Base-by-base conservation (phyloP, 1,140 invertebrate genomes). In the Ephestia elutella region DNA sequence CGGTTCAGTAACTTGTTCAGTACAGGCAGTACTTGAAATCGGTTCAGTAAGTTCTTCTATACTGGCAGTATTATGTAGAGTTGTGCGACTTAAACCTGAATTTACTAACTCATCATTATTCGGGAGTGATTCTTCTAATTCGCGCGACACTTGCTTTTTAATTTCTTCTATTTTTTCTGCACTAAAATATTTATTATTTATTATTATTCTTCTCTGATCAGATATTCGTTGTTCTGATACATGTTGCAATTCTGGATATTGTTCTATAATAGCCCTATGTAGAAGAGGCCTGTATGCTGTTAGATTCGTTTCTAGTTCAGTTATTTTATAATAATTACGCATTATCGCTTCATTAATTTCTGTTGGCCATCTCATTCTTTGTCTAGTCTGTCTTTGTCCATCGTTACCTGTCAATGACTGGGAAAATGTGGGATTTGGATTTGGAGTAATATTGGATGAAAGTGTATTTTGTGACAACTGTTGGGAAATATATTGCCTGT, bases 361-460 rank as follows among this genome's bases (percentile, higher is more conserved):
- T n/a, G n/a, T n/a, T n/a, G n/a, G n/a, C n/a, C n/a, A n/a, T n/a
- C n/a, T n/a, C n/a, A n/a, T n/a, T 59, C n/a, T n/a, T n/a, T n/a
- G n/a, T n/a, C n/a, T n/a, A n/a, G n/a, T n/a, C n/a, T n/a, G n/a
- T n/a, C n/a, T n/a, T n/a, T n/a, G n/a, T n/a, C n/a, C n/a, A n/a
- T n/a, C n/a, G n/a, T n/a, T n/a, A n/a, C n/a, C n/a, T n/a, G n/a
- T n/a, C n/a, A n/a, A n/a, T n/a, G n/a, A n/a, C n/a, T n/a, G n/a
- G n/a, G n/a, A n/a, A n/a, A n/a, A n/a, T n/a, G n/a, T n/a, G n/a
- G n/a, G n/a, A n/a, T n/a, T n/a, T n/a, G n/a, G n/a, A n/a, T n/a
- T n/a, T n/a, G n/a, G n/a, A 68, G 28, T 67, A 70, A 15, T 13
- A 9, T 25, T 49, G 17, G 28, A 68, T 60, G 28, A 68, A 59